Base-by-base conservation (phyloP, 2,888 invertebrate species). In the Platynereis dumerilii region DNA sequence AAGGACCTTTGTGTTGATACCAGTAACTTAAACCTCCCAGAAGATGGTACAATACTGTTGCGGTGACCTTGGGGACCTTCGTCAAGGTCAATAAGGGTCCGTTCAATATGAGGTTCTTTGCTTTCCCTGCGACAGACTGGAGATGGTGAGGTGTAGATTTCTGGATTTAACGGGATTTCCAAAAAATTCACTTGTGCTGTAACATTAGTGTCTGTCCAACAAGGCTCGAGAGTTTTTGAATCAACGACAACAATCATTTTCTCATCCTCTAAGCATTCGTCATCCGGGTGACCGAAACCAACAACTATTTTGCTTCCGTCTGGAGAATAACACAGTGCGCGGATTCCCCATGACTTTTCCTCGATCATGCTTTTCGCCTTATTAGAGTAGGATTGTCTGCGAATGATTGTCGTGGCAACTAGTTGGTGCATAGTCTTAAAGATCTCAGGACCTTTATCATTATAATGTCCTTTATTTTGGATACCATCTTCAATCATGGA, bases 221-320 rank as follows among this genome's bases (percentile, higher is more conserved):
- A 39, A 29, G 60, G 65, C 17, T 24, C n/a, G 55, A 68, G 56
- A 15, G 68, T 68, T 34, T 59, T 48, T 12, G 65, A 62, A 22
- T 56, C 42, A 26, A 67, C 58, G 27, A 68, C 55, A 48, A 54
- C 66, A 12, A 66, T 5, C 60, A 66, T 55, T 42, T 56, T 59
- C 15, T 20, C 28, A 17, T 60, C 64, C 48, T 12, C 15, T 5
- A 24, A n/a, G 5, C 28, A 39, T 1, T 27, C 48, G 24, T 59
- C 58, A 27, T 69, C 64, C 2, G 69, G 69, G 2, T 57, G 39
- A 1, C 69, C 69, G 26, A 69, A 64, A 15, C 67, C 69, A 1
- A 69, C 69, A 2, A 68, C 66, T 7, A 69, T 24, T 63, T 59
- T 58, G 24, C 29, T 26, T 12, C 60, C 56, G n/a, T 68, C 65